phyloP scores from a whole-genome alignment of 2,113 vertebrate species.

The Athene noctua region DNA sequence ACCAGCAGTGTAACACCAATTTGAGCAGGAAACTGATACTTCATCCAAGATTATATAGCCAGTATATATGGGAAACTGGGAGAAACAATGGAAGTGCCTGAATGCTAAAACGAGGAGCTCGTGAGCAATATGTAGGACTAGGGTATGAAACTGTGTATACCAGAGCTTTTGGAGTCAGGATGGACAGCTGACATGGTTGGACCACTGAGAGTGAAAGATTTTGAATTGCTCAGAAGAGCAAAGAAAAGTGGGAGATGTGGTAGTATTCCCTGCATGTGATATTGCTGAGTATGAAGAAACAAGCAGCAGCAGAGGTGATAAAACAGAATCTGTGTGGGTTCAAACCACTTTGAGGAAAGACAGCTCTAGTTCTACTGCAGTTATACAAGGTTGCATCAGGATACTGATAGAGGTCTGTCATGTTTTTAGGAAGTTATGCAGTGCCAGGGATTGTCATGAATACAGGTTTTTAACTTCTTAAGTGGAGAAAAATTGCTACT shows the following conservation, averaged over 20 bases:
- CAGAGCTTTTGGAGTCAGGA: background rate
- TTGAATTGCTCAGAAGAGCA: background rate
- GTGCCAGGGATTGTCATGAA: background rate
- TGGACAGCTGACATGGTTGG: background rate
- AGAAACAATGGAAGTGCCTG: background rate
- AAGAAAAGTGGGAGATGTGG: background rate
- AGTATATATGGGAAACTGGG: background rate
- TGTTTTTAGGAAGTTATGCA: background rate
- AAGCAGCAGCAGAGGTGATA: background rate
- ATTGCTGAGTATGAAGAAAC: background rate
- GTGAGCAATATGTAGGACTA: background rate
- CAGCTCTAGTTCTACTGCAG: background rate
- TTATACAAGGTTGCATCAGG: background rate
- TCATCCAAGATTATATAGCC: background rate
- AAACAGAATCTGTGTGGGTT: background rate
- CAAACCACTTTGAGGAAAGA: background rate
- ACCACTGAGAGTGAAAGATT: background rate
- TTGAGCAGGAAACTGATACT: background rate
- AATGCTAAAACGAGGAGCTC: background rate
- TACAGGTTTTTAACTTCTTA: background rate
- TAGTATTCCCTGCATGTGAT: background rate
- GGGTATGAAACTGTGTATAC: background rate
- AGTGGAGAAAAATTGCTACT: background rate
- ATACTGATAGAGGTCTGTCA: background rate
- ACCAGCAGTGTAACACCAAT: background rate